Percentiles rank a stretch among this genome's conserved stretches.
phyloP scores from a whole-genome alignment of 2,113 vertebrate species.

The Xiphorhynchus elegans region DNA sequence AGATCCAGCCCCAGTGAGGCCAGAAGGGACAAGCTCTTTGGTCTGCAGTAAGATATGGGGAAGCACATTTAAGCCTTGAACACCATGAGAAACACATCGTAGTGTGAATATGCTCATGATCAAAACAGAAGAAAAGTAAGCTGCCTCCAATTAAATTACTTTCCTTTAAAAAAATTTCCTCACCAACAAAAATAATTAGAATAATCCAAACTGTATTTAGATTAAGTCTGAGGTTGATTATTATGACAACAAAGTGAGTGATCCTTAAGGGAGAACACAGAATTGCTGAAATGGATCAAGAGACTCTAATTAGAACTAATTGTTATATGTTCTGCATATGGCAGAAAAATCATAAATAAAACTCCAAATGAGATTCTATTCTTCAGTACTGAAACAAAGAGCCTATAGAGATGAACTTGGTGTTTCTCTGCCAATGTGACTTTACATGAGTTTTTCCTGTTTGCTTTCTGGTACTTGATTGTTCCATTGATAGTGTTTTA shows the following conservation, averaged over 20 bases:
- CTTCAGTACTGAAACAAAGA: not conserved
- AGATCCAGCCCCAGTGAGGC: not conserved
- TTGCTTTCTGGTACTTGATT: constrained; percentile 33
- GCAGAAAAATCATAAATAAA: not conserved
- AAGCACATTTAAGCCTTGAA: not conserved
- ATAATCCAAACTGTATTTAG: not conserved
- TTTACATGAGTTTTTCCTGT: constrained; percentile 42
- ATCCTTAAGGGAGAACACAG: not conserved
- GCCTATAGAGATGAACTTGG: not conserved
- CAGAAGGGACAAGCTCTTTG: not conserved
- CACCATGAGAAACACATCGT: fast-evolving
- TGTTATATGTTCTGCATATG: not conserved
- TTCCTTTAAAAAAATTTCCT: not conserved
- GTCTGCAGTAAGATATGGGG: not conserved
- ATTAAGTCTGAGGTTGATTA: not conserved
- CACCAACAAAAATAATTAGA: not conserved
- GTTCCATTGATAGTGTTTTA: constrained; percentile 25
- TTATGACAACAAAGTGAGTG: not conserved
- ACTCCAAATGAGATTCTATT: not conserved
- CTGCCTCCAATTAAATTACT: not conserved
- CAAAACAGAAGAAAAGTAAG: not conserved
- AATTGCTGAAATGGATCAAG: not conserved
- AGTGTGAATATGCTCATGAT: not conserved
- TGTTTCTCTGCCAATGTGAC: not conserved
- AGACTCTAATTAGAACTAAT: not conserved